Evolutionary conservation across 2,888 invertebrate species (phyloP).

Genomic region (Eumacrocentrus americanus): DNA sequence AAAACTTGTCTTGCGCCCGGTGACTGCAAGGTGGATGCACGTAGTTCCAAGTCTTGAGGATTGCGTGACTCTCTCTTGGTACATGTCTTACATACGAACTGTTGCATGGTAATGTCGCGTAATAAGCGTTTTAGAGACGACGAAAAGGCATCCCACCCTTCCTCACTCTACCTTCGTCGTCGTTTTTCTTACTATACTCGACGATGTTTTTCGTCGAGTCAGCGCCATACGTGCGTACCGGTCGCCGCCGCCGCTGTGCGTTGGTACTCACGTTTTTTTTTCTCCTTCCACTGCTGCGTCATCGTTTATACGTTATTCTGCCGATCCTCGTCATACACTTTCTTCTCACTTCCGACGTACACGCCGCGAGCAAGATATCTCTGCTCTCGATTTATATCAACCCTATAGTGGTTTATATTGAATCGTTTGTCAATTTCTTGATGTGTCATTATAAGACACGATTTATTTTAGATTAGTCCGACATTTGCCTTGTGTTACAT

Average conservation of each 20-base stretch:
- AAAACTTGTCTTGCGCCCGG: constrained; percentile 11
- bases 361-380: not conserved
- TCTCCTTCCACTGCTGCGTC: constrained; percentile 26
- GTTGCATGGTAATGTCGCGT: constrained; percentile 39
- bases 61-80: constrained; percentile 24
- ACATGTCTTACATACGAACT: constrained; percentile 19
- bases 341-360: constrained; percentile 23
- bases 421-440: not conserved
- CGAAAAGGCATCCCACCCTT: constrained; percentile 39
- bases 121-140: constrained; percentile 55
- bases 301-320: constrained; percentile 29
- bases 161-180: constrained; percentile 27
- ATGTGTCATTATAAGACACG: too few relatives aligned
- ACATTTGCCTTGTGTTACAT: too few relatives aligned
- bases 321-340: constrained; percentile 21
- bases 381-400: not conserved
- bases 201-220: constrained; percentile 28
- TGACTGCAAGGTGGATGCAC: constrained; percentile 17
- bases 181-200: constrained; percentile 7
- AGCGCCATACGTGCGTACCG: constrained; percentile 13
- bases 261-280: constrained; percentile 22
- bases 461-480: not conserved
- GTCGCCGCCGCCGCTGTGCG: not conserved
- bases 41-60: not conserved
- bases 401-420: not conserved